Conservation (phyloP, 2,797 vertebrate species). For the Psittacula echo region DNA sequence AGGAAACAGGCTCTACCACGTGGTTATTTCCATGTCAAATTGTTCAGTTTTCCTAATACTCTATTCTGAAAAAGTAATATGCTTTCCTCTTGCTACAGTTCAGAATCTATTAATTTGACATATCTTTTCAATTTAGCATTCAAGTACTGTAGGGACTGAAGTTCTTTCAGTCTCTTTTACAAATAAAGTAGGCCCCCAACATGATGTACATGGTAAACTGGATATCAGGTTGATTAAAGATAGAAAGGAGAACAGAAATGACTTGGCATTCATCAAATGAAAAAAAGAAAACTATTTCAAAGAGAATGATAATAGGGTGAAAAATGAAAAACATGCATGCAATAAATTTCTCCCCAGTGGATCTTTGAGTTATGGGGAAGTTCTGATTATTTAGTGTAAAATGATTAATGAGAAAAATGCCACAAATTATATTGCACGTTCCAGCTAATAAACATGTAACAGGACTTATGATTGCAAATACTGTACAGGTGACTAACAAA, state of each 20-base stretch:
- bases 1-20: neutral
- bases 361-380: neutral
- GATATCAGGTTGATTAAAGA: neutral
- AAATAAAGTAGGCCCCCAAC: neutral
- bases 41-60: neutral
- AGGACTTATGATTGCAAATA: neutral
- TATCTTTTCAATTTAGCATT: neutral
- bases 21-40: neutral
- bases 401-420: neutral
- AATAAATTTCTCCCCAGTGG: neutral
- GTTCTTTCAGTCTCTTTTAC: neutral
- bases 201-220: neutral
- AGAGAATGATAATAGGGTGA: neutral
- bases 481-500: neutral
- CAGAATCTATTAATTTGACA: neutral
- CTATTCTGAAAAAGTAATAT: neutral
- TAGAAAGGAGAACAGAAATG: neutral
- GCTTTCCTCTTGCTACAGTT: neutral
- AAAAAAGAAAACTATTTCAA: neutral
- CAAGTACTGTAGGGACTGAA: neutral
- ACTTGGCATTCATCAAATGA: neutral
- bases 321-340: accelerated
- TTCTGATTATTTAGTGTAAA: neutral
- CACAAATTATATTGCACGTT: neutral
- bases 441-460: neutral